Percentiles rank a stretch among this genome's conserved stretches.
phyloP scores from a whole-genome alignment of 2,797 vertebrate species.

The Acrossocheilus wenchowensis region DNA sequence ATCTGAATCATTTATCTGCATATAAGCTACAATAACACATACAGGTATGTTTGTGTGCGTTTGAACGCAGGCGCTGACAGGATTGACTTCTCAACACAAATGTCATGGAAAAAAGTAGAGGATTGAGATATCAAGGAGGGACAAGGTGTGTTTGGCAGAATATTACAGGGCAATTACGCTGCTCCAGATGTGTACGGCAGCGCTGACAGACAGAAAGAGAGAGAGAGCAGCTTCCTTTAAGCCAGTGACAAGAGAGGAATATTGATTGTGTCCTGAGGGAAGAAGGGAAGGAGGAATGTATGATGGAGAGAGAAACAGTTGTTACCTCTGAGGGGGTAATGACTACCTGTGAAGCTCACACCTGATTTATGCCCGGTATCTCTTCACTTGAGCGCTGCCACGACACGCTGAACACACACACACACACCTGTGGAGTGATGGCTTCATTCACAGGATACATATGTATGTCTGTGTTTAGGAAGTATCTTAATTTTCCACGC shows the following conservation, averaged over 20 bases:
- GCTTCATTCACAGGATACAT: slow-evolving; percentile 65
- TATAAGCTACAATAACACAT: neutral
- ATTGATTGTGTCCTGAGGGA: slow-evolving; percentile 66
- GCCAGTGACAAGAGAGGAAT: slow-evolving; percentile 66
- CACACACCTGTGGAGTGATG: slow-evolving; percentile 57
- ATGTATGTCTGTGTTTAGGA: slow-evolving; percentile 28
- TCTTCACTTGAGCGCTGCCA: slow-evolving; percentile 46
- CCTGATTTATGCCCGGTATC: slow-evolving; percentile 73
- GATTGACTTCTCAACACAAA: slow-evolving; percentile 31
- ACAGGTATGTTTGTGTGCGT: neutral
- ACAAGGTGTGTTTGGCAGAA: slow-evolving; percentile 68
- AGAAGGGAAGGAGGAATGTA: slow-evolving; percentile 69
- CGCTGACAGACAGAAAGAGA: slow-evolving; percentile 66
- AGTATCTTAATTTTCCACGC: slow-evolving; percentile 23
- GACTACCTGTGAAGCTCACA: slow-evolving; percentile 68
- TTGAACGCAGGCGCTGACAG: neutral
- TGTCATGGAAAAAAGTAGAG: slow-evolving; percentile 36
- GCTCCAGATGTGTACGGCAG: slow-evolving; percentile 81
- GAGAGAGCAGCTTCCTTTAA: slow-evolving; percentile 67
- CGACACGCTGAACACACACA: slow-evolving; percentile 44
- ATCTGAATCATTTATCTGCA: neutral
- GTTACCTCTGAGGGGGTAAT: slow-evolving; percentile 75
- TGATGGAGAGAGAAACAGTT: slow-evolving; percentile 77
- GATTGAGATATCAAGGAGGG: slow-evolving; percentile 73
- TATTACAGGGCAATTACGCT: slow-evolving; percentile 75